Percentiles rank a stretch among this genome's conserved stretches.
phyloP scores from a whole-genome alignment of 2,113 vertebrate species.

The Catharus fuscescens region DNA sequence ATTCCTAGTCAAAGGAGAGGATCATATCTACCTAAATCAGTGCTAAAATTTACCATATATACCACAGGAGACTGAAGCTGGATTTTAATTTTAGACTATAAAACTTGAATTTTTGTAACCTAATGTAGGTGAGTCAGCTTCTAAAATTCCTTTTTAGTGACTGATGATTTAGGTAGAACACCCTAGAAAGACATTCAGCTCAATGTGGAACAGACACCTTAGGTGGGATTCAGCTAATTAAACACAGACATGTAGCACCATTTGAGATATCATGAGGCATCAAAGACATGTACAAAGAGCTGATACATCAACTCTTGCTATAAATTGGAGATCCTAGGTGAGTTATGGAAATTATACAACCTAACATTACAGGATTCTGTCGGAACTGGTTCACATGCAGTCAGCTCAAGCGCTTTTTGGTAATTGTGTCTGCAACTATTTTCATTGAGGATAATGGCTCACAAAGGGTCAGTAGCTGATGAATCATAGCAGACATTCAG shows the following conservation, averaged over 20 bases:
- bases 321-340: not conserved
- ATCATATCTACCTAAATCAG: not conserved
- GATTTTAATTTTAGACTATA: not conserved
- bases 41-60: not conserved
- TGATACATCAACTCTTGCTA: not conserved
- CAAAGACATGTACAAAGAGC: not conserved
- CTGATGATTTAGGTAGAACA: not conserved
- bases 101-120: not conserved
- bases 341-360: not conserved
- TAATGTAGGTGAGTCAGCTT: not conserved
- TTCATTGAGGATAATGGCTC: not conserved
- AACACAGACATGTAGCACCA: not conserved
- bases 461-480: not conserved
- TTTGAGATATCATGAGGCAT: not conserved
- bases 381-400: not conserved
- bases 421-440: not conserved
- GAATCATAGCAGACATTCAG: not conserved
- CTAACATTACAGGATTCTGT: not conserved
- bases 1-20: not conserved
- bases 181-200: not conserved
- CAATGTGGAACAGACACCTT: not conserved
- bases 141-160: not conserved
- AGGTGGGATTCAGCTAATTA: not conserved
- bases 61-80: not conserved
- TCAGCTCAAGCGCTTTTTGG: not conserved